Conservation (phyloP, 2,888 invertebrate species). For the Drosophila niveifrons region DNA sequence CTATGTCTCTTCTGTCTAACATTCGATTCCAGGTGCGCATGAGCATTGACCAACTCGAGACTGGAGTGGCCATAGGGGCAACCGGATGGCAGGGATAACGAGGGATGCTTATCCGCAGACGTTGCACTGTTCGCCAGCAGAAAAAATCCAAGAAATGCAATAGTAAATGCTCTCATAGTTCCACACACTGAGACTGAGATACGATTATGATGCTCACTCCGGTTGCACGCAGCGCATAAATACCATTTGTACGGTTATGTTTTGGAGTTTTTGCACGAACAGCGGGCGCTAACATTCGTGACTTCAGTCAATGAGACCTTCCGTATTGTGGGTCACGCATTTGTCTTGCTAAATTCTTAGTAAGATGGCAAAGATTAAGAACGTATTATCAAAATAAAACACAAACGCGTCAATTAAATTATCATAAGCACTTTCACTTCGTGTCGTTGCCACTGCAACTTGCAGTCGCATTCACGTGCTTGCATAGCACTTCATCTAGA, state of each 20-base stretch:
- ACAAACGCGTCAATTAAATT: neutral
- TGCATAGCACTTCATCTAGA: neutral
- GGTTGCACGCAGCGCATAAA: conserved; percentile 50
- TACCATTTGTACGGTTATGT: conserved; percentile 26
- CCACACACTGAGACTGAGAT: conserved; percentile 21
- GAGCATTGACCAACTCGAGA: conserved; percentile 2
- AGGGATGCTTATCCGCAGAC: conserved; percentile 6
- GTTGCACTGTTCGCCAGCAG: conserved; percentile 20
- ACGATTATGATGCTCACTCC: conserved; percentile 42
- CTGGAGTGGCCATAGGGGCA: conserved; percentile 52
- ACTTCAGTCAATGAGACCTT: conserved; percentile 40
- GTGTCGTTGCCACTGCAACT: conserved; percentile 11
- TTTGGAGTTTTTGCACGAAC: conserved; percentile 56
- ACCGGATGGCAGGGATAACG: neutral
- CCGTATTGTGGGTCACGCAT: conserved; percentile 46
- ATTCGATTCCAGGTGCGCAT: neutral
- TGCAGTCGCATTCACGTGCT: neutral
- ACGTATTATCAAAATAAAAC: conserved; percentile 22
- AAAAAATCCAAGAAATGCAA: conserved; percentile 28
- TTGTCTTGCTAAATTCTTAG: conserved; percentile 43
- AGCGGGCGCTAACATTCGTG: conserved; percentile 25
- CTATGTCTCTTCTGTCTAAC: conserved; percentile 35
- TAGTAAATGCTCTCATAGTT: conserved; percentile 47
- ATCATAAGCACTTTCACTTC: conserved; percentile 17
- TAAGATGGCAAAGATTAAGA: conserved; percentile 58